Percentiles rank a stretch among this genome's conserved stretches.
These are phyloP conservation scores for Aromia moschata DNA, from an alignment of 2,888 invertebrate species.

Conservation along the genomic window DNA sequence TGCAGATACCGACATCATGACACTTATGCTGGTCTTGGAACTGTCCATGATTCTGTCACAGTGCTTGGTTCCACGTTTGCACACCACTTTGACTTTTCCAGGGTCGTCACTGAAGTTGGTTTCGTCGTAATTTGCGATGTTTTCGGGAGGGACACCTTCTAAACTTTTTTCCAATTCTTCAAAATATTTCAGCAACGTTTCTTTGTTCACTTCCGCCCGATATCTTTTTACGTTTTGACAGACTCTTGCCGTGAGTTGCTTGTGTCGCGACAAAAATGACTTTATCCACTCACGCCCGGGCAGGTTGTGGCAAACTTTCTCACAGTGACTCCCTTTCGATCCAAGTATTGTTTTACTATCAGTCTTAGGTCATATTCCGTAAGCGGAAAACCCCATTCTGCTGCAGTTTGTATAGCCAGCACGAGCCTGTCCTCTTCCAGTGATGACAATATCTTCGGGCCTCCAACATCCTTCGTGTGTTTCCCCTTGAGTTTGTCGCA, in stretches of 20 bases:
- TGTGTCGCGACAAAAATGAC: slow-evolving; percentile 15
- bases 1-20: slow-evolving; percentile 1
- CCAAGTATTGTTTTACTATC: too few species aligned
- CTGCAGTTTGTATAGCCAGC: too few species aligned
- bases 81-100: slow-evolving; percentile 42
- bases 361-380: too few species aligned
- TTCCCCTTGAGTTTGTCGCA: too few species aligned
- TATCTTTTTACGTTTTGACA: slow-evolving; percentile 32
- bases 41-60: slow-evolving; percentile 1
- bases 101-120: slow-evolving; percentile 55
- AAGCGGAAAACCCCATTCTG: too few species aligned
- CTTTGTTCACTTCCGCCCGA: slow-evolving; percentile 22
- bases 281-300: background rate
- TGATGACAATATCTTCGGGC: too few species aligned
- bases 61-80: background rate
- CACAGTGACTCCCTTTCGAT: too few species aligned
- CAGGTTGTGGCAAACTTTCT: too few species aligned
- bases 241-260: slow-evolving; percentile 23
- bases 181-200: slow-evolving; percentile 30
- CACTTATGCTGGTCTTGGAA: background rate
- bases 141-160: slow-evolving; percentile 35
- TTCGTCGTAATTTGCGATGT: slow-evolving; percentile 55
- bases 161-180: slow-evolving; percentile 31
- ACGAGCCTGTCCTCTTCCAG: too few species aligned
- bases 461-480: too few species aligned